Evolutionary conservation across 2,797 vertebrate genomes (phyloP).

Genomic region (Antrozous pallidus): DNA sequence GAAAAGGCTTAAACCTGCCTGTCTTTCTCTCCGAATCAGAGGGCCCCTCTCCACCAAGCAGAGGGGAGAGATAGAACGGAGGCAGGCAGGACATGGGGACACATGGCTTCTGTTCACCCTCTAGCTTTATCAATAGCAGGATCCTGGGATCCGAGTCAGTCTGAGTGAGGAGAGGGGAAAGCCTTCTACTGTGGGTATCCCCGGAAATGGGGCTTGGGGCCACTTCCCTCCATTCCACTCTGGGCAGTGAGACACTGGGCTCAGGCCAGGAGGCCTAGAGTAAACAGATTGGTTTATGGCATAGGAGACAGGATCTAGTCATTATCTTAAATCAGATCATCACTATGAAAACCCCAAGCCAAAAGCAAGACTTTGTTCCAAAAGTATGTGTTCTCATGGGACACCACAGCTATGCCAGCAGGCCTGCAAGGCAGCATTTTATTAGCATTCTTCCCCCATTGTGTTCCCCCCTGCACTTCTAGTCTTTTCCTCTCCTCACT

Average conservation of each 20-base stretch:
- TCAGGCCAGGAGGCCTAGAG: neutral
- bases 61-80: neutral
- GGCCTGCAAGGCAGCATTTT: neutral
- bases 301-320: neutral
- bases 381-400: accelerated
- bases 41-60: too few species aligned
- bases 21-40: neutral
- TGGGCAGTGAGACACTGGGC: neutral
- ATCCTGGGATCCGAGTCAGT: neutral
- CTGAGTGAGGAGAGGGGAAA: neutral
- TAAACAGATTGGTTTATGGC: neutral
- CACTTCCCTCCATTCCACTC: accelerated
- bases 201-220: neutral
- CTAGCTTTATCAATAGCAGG: neutral
- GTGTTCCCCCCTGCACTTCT: neutral
- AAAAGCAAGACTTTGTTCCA: neutral
- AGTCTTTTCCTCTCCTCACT: neutral
- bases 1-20: neutral
- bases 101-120: neutral
- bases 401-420: accelerated
- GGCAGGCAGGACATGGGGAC: neutral
- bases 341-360: neutral
- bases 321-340: neutral
- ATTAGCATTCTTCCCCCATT: neutral
- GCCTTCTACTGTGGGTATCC: too few species aligned